Evolutionary conservation across 2,888 invertebrate species (phyloP).

Genomic region (Lordiphosa andalusiaca): DNA sequence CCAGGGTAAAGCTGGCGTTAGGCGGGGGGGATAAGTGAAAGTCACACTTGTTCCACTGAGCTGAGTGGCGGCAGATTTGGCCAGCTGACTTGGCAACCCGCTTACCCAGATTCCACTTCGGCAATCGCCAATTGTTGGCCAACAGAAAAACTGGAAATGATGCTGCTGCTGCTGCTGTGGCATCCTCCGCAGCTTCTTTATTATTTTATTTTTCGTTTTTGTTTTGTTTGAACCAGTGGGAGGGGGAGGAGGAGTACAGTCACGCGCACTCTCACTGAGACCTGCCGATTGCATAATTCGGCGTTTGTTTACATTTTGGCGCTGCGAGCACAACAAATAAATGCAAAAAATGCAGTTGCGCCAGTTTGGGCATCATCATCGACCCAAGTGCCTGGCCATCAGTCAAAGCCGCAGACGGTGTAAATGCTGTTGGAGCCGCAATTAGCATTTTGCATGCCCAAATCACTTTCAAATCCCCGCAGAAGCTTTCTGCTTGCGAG

Average conservation of each 20-base stretch:
- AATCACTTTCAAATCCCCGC: slow-evolving; percentile 49
- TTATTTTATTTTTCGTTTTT: background rate
- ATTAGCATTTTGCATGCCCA: slow-evolving; percentile 55
- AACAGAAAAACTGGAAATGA: slow-evolving; percentile 52
- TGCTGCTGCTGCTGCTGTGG: slow-evolving; percentile 24
- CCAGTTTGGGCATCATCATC: slow-evolving; percentile 34
- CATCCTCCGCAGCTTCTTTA: slow-evolving; percentile 52
- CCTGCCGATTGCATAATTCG: slow-evolving; percentile 54
- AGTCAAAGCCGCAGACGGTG: slow-evolving; percentile 34
- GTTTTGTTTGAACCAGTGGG: background rate
- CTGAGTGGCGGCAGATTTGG: slow-evolving; percentile 19
- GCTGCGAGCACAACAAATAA: slow-evolving; percentile 39
- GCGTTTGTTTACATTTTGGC: slow-evolving; percentile 47
- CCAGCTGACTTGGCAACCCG: slow-evolving; percentile 58
- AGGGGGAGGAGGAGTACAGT: slow-evolving; percentile 20
- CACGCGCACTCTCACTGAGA: slow-evolving; percentile 53
- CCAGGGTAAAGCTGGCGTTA: background rate
- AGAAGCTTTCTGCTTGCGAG: slow-evolving; percentile 18
- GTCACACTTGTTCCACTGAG: slow-evolving; percentile 29
- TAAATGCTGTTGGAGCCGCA: slow-evolving; percentile 27
- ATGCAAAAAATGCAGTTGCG: slow-evolving; percentile 46
- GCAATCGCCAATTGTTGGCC: slow-evolving; percentile 38
- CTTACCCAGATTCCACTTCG: slow-evolving; percentile 49
- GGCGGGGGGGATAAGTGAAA: slow-evolving; percentile 42
- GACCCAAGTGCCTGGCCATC: slow-evolving; percentile 29